Conservation (phyloP, 2,888 invertebrate species). For the Coronaproctus castanopsis region DNA sequence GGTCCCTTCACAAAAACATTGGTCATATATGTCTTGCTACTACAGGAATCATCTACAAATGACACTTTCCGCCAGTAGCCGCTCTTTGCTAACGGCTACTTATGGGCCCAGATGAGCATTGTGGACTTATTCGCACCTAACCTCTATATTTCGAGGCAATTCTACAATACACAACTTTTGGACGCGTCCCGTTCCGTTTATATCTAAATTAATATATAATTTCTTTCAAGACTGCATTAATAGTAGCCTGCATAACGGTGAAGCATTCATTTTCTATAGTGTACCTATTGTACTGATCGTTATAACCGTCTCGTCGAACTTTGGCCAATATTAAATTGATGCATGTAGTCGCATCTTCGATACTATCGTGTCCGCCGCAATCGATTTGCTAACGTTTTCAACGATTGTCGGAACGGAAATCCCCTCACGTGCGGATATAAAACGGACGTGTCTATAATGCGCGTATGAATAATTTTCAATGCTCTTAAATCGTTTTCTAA, state of each 20-base stretch:
- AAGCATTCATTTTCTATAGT: neutral
- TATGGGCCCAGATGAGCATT: too few species aligned
- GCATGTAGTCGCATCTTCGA: slow-evolving; percentile 78
- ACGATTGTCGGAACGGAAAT: slow-evolving; percentile 58
- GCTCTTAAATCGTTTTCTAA: slow-evolving; percentile 83
- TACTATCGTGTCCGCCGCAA: slow-evolving; percentile 64
- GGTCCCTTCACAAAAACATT: too few species aligned
- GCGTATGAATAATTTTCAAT: slow-evolving; percentile 59
- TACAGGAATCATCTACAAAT: too few species aligned
- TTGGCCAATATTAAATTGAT: slow-evolving; percentile 72
- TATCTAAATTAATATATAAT: too few species aligned
- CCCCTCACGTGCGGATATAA: slow-evolving; percentile 71
- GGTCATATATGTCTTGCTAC: too few species aligned
- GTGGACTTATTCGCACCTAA: too few species aligned
- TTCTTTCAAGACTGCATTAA: neutral
- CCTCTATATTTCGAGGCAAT: too few species aligned
- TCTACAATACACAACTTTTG: too few species aligned
- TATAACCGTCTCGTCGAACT: slow-evolving; percentile 35
- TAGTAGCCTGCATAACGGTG: neutral
- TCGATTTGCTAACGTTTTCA: slow-evolving; percentile 49
- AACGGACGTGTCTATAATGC: slow-evolving; percentile 74
- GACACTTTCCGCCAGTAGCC: too few species aligned
- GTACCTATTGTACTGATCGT: slow-evolving; percentile 20
- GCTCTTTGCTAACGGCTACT: too few species aligned
- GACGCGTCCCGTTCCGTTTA: too few species aligned